Conservation (phyloP, 2,113 vertebrate genomes). For the Ceratotherium simum region DNA sequence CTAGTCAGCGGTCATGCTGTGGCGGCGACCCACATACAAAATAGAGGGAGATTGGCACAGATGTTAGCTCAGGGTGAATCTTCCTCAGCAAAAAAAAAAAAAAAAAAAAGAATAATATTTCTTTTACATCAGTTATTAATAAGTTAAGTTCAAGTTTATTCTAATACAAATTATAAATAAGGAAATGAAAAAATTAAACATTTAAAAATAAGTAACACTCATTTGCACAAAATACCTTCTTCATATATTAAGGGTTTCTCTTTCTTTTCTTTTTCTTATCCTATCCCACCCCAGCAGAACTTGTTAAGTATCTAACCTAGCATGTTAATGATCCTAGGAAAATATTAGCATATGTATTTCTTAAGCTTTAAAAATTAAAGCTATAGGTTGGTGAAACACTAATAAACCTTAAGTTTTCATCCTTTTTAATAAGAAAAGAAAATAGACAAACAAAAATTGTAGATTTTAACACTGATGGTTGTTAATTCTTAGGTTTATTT, state of each 20-base stretch:
- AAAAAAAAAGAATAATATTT: neutral
- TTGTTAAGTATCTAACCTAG: neutral
- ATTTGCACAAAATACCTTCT: neutral
- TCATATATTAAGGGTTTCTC: neutral
- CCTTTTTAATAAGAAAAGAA: neutral
- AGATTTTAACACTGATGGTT: neutral
- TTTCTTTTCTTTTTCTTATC: neutral
- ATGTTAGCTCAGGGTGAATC: too few species aligned
- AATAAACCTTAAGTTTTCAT: neutral
- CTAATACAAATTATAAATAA: neutral
- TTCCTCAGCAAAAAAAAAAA: too few species aligned
- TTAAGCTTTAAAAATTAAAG: conserved; percentile 6
- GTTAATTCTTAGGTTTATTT: neutral
- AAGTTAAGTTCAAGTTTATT: neutral
- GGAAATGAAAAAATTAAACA: neutral
- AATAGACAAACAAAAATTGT: neutral
- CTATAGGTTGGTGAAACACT: neutral
- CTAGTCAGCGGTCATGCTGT: too few species aligned
- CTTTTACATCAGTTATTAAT: neutral
- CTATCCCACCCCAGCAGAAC: neutral
- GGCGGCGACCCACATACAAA: too few species aligned
- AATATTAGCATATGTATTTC: neutral
- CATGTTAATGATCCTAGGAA: neutral
- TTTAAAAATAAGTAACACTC: neutral
- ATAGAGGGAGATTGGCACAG: too few species aligned